A percentile compares a stretch with the other conserved stretches of the same genome.
phyloP scores from a whole-genome alignment of 2,888 invertebrate species.

The Scaptomyza tumidula region DNA sequence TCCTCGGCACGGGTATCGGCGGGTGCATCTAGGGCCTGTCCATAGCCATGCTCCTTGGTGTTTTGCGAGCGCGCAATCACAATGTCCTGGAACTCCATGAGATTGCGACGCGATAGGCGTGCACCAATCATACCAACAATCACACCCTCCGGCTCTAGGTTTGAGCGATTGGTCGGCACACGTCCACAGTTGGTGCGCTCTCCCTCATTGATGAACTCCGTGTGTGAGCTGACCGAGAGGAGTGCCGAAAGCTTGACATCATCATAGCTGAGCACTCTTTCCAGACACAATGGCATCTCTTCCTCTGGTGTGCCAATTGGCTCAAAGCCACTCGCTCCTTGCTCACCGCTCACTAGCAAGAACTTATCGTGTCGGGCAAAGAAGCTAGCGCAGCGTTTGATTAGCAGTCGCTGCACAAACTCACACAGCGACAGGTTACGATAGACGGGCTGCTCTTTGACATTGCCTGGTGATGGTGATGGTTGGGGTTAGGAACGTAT shows the following conservation, averaged over 20 bases:
- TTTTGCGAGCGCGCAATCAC: slow-evolving; percentile 85
- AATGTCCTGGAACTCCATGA: slow-evolving; percentile 86
- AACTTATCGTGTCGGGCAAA: slow-evolving; percentile 84
- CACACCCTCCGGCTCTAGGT: slow-evolving; percentile 85
- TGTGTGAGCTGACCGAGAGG: slow-evolving; percentile 86
- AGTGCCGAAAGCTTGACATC: slow-evolving; percentile 87
- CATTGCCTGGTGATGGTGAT: slow-evolving; percentile 41
- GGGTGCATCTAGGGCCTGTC: slow-evolving; percentile 13
- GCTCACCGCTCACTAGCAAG: slow-evolving; percentile 83
- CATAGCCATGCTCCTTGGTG: slow-evolving; percentile 85
- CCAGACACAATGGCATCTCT: slow-evolving; percentile 84
- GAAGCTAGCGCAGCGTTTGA: slow-evolving; percentile 86
- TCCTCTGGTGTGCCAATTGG: slow-evolving; percentile 85
- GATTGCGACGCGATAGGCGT: slow-evolving; percentile 84
- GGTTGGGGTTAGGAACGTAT: too few relatives aligned
- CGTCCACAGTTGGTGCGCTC: slow-evolving; percentile 86
- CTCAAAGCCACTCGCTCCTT: slow-evolving; percentile 86
- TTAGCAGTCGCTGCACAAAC: slow-evolving; percentile 86
- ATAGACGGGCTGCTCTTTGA: slow-evolving; percentile 54
- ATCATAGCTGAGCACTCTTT: slow-evolving; percentile 86
- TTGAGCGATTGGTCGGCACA: slow-evolving; percentile 79
- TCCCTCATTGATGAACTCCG: slow-evolving; percentile 87
- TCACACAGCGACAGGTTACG: slow-evolving; percentile 82
- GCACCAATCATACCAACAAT: slow-evolving; percentile 85
- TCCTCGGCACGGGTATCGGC: slow-evolving; percentile 52